A percentile compares a stretch with the other conserved stretches of the same genome.
Conservation (phyloP, 2,113 vertebrate genomes). For the Scalopus aquaticus region DNA sequence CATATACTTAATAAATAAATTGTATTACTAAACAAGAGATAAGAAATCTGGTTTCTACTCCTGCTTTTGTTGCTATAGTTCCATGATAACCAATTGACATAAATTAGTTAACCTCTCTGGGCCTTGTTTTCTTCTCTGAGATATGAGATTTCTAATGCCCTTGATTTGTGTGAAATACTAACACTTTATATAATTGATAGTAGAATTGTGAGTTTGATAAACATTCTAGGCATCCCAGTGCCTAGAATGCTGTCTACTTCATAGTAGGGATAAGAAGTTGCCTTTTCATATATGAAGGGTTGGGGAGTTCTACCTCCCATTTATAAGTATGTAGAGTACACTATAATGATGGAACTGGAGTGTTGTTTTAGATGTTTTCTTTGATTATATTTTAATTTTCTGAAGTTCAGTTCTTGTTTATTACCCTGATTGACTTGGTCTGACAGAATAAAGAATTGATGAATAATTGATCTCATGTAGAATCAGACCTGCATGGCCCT, state of each 20-base stretch:
- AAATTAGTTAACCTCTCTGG: slow-evolving; percentile 14
- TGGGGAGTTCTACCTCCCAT: not conserved
- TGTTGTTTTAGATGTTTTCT: slow-evolving; percentile 21
- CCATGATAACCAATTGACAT: not conserved
- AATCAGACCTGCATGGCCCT: not conserved
- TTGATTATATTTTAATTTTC: slow-evolving; percentile 47
- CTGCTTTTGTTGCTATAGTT: not conserved
- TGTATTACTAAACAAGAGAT: not conserved
- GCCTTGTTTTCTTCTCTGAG: slow-evolving; percentile 20
- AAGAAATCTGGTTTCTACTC: slow-evolving; percentile 5
- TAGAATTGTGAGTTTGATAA: not conserved
- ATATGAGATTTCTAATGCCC: not conserved
- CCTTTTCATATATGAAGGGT: not conserved
- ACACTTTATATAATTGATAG: not conserved
- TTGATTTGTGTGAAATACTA: not conserved
- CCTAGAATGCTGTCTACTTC: not conserved
- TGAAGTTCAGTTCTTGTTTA: slow-evolving; percentile 41
- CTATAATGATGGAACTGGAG: not conserved
- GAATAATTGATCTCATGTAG: not conserved
- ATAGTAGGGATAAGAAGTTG: not conserved
- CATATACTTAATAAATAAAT: not conserved
- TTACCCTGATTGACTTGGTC: slow-evolving; percentile 3
- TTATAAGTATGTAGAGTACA: not conserved
- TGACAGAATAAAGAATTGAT: not conserved
- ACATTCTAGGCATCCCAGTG: not conserved